Evolutionary conservation across 2,888 invertebrate genomes (phyloP).

Genomic region (Strigamia transsilvanica): DNA sequence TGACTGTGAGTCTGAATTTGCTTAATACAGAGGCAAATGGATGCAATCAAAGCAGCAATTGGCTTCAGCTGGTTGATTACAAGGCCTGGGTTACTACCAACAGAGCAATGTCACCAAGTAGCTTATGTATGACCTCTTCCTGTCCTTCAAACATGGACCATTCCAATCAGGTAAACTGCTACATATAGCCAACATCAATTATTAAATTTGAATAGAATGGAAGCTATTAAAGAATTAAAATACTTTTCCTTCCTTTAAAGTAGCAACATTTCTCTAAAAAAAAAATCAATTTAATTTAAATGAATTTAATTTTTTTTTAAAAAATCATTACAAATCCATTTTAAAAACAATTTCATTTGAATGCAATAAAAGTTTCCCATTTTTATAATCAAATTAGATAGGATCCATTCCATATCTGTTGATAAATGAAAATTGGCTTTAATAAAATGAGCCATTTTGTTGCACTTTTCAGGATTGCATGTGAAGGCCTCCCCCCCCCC

Average conservation of each 20-base stretch:
- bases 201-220: constrained; percentile 39
- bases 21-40: constrained; percentile 16
- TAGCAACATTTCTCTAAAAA: neutral
- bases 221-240: constrained; percentile 19
- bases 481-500: no score
- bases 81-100: constrained; percentile 23
- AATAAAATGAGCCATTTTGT: neutral
- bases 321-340: constrained; percentile 14
- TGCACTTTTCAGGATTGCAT: no score
- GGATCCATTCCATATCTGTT: neutral
- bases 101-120: constrained; percentile 18
- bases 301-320: neutral
- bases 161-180: constrained; percentile 1
- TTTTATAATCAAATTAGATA: neutral
- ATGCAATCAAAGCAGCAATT: constrained; percentile 34
- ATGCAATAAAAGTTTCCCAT: neutral
- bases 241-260: neutral
- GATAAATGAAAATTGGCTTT: no score
- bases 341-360: neutral
- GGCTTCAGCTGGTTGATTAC: constrained; percentile 27
- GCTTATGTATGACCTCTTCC: constrained; percentile 29
- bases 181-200: constrained; percentile 30
- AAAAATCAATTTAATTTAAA: no score
- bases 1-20: constrained; percentile 6
- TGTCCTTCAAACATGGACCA: constrained; percentile 39